A percentile compares a stretch with the other conserved stretches of the same genome.
These are phyloP conservation scores for Aethina tumida DNA, from an alignment of 1,140 invertebrate genomes.

Conservation along the genomic window DNA sequence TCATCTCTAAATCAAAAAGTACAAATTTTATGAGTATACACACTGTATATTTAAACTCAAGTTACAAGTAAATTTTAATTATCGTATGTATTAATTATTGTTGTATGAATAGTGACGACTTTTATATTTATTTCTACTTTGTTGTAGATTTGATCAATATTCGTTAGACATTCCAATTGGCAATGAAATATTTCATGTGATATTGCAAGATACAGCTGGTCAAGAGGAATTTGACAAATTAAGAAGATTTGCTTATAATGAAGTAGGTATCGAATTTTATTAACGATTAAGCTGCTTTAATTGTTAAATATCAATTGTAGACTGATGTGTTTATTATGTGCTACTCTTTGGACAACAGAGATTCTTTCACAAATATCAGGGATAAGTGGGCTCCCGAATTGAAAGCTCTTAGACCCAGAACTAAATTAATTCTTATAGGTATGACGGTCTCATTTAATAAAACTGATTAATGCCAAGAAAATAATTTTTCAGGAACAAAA, in stretches of 20 bases:
- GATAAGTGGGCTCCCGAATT: conserved; percentile 94
- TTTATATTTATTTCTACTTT: conserved; percentile 1
- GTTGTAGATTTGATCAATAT: conserved; percentile 33
- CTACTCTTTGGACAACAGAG: conserved; percentile 93
- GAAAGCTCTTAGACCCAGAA: conserved; percentile 23
- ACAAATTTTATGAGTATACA: background rate
- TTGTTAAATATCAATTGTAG: conserved; percentile 45
- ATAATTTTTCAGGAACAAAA: conserved; percentile 44
- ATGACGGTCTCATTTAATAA: conserved; percentile 4
- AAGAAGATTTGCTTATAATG: conserved; percentile 91
- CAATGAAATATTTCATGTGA: conserved; percentile 25
- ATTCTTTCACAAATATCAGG: conserved; percentile 95
- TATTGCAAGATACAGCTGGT: conserved; percentile 67
- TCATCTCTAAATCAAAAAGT: background rate
- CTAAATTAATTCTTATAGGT: conserved; percentile 30
- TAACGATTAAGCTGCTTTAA: background rate
- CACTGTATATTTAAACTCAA: background rate
- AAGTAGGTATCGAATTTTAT: conserved; percentile 21
- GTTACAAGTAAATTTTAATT: too few relatives aligned
- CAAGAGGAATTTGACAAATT: conserved; percentile 94
- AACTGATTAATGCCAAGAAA: too few relatives aligned
- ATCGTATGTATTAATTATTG: too few relatives aligned
- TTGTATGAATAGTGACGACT: background rate
- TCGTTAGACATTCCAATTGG: conserved; percentile 32
- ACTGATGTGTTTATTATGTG: conserved; percentile 97